Evolutionary conservation across 2,888 invertebrate genomes (phyloP).

Genomic region (Phymatocera aterrima): DNA sequence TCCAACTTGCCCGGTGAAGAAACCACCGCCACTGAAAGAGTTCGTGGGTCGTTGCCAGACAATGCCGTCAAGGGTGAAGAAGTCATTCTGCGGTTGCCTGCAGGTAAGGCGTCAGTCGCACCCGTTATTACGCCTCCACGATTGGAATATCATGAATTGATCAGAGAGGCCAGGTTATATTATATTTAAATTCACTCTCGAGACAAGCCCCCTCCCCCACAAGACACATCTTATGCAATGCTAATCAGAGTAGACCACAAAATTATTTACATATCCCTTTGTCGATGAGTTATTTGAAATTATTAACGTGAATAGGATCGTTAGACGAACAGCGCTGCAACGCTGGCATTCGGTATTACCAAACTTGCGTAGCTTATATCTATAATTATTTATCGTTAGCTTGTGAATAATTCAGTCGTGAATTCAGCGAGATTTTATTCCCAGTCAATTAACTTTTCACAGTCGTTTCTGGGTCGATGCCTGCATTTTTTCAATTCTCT

Average conservation of each 20-base stretch:
- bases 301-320: neutral
- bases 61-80: constrained; percentile 73
- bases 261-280: constrained; percentile 1
- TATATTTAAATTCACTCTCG: constrained; percentile 8
- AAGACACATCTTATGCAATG: neutral
- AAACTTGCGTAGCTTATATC: no score
- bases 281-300: neutral
- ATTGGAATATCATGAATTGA: constrained; percentile 31
- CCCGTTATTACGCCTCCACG: constrained; percentile 27
- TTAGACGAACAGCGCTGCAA: neutral
- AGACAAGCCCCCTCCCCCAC: neutral
- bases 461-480: no score
- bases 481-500: no score
- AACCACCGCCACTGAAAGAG: constrained; percentile 72
- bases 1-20: constrained; percentile 71
- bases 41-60: constrained; percentile 73
- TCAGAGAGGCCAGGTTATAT: neutral
- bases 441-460: no score
- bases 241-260: neutral
- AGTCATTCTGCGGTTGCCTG: constrained; percentile 86
- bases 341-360: neutral
- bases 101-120: constrained; percentile 78
- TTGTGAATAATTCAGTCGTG: no score
- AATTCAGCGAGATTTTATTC: no score
- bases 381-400: no score